These are phyloP conservation scores for Halcyon leucocephala DNA, from an alignment of 2,797 vertebrate species.

Conservation along the genomic window DNA sequence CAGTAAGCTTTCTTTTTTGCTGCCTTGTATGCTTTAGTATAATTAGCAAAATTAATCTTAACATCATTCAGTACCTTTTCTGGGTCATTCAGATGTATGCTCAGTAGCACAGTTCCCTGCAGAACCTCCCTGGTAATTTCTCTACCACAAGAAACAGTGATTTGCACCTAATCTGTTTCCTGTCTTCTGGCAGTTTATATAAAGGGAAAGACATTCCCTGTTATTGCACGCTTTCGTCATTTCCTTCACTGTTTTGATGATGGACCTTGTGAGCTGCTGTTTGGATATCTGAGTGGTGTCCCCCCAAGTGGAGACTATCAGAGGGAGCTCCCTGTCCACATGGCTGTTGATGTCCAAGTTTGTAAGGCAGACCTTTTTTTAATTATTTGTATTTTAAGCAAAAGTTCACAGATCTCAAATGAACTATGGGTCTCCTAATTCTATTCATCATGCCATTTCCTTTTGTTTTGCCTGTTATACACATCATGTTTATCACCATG, in stretches of 20 bases:
- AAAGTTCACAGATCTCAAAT: not conserved
- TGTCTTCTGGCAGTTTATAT: not conserved
- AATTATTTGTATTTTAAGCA: not conserved
- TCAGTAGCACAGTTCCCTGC: not conserved
- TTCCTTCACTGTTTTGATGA: not conserved
- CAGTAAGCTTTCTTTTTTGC: not conserved
- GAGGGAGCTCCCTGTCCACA: not conserved
- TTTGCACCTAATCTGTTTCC: not conserved
- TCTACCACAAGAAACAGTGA: not conserved
- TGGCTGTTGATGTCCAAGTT: not conserved
- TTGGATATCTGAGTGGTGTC: not conserved
- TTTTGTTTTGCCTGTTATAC: not conserved
- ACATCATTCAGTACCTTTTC: not conserved
- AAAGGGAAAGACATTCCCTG: not conserved
- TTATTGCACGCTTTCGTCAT: not conserved
- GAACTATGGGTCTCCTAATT: not conserved
- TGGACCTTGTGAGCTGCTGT: not conserved
- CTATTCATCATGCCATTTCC: not conserved
- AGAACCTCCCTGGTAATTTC: not conserved
- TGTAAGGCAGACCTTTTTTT: fast-evolving
- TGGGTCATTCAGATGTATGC: not conserved
- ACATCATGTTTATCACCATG: not conserved
- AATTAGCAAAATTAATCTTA: not conserved
- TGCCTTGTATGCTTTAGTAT: not conserved
- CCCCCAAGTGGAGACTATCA: not conserved